Evolutionary conservation across 2,113 vertebrate species (phyloP), one percentile per base, ranked within the genome.

Genomic region (Tyrannus savana): DNA sequence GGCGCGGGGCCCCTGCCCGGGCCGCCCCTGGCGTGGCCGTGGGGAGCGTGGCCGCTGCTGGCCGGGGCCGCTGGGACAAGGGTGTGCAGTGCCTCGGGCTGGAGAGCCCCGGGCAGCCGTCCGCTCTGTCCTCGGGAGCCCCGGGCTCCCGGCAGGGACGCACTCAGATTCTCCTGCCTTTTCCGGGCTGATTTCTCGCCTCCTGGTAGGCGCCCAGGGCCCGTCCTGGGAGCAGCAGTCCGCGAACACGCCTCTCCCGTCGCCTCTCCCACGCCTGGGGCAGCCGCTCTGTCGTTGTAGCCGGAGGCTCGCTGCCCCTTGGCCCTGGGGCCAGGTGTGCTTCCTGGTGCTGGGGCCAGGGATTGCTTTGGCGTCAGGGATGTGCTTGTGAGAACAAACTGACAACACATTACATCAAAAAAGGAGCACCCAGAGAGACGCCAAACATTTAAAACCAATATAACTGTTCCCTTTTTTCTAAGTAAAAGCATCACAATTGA

Each of bases 311-410:
- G 12, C 6, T 5, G 1, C 13, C 5, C 60, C 18, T 17, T 27
- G 10, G 1, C 5, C 5, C 1, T 6, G 47, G 30, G 12, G 16
- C 5, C 25, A 2, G 35, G 9, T 13, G 2, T 3, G 35, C 28
- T 24, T 10, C 8, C 12, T 18, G 33, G 2, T 33, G 28, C 6
- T 9, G 66, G 28, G 39, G 55, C 11, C 21, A 12, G 64, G 31
- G 56, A 1, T 63, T 31, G 4, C 18, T 30, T 7, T 27, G 81
- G 28, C 24, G 6, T 49, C 80, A 46, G 44, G 44, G 67, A 14
- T 39, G 56, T 21, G 24, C 58, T 49, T 49, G 25, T 39, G 56
- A 83, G 52, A 22, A 23, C 22, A 25, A 52, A 8, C 2, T 18
- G 35, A 16, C 19, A 5, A 23, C 19, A 6, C 5, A 0, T 37